Conservation (phyloP, 2,888 invertebrate species). For the Eilema griseolum region DNA sequence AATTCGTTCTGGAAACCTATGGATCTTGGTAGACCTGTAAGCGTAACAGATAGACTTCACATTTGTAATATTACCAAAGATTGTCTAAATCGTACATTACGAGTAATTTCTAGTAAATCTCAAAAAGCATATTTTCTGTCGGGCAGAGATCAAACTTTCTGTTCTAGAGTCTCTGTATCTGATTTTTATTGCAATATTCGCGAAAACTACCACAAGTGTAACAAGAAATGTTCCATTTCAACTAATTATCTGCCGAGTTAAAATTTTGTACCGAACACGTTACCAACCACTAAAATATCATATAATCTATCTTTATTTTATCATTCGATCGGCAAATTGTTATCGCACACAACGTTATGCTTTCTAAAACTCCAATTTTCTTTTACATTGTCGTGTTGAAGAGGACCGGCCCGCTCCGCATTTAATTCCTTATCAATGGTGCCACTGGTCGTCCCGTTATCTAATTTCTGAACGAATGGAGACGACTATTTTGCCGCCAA, state of each 20-base stretch:
- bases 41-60: too few relatives aligned
- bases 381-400: constrained; percentile 63
- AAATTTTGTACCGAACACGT: constrained; percentile 2
- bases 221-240: too few relatives aligned
- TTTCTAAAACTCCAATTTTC: constrained; percentile 74
- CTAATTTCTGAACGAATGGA: constrained; percentile 72
- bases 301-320: constrained; percentile 58
- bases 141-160: too few relatives aligned
- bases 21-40: too few relatives aligned
- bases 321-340: constrained; percentile 55
- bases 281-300: constrained; percentile 25
- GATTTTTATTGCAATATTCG: neutral
- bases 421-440: constrained; percentile 77
- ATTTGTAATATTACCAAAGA: too few relatives aligned
- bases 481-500: constrained; percentile 56
- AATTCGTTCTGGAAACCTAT: neutral
- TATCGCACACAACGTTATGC: constrained; percentile 64
- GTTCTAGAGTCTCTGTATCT: too few relatives aligned
- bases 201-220: neutral
- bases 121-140: too few relatives aligned
- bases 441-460: constrained; percentile 73
- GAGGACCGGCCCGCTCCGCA: constrained; percentile 59
- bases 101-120: too few relatives aligned
- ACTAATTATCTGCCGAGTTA: neutral
- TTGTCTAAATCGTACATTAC: too few relatives aligned